phyloP scores from a whole-genome alignment of 2,797 vertebrate species.

The Phaenicophaeus curvirostris region DNA sequence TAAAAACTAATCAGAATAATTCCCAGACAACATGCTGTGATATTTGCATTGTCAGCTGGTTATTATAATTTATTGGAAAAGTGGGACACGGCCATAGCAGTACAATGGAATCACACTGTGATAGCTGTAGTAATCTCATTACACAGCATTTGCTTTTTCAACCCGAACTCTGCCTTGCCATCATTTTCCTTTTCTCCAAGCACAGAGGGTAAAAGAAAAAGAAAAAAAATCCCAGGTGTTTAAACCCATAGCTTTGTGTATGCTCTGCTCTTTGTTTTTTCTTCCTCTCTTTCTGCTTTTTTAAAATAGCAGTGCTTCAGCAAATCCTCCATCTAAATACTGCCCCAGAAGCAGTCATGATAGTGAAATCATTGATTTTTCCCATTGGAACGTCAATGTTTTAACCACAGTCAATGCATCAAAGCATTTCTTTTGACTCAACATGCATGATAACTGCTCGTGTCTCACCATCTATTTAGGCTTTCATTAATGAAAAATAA shows the following conservation, averaged over 20 bases:
- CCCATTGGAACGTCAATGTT: rapidly evolving
- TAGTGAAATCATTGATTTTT: neutral
- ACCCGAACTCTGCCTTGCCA: neutral
- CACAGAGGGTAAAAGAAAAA: neutral
- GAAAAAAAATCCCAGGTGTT: neutral
- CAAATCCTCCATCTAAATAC: neutral
- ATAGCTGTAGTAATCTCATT: neutral
- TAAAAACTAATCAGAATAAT: constrained; percentile 12
- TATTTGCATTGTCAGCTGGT: constrained; percentile 59
- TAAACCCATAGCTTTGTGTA: neutral
- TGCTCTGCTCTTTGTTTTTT: neutral
- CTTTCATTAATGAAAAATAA: neutral
- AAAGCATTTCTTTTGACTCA: neutral
- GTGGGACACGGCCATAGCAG: neutral
- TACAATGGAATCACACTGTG: neutral
- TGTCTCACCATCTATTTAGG: neutral
- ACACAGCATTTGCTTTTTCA: constrained; percentile 15
- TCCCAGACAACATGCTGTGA: neutral
- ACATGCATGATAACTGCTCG: neutral
- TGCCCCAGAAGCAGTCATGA: neutral
- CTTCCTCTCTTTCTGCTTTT: neutral
- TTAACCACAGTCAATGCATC: neutral
- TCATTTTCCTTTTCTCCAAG: neutral
- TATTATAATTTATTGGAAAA: constrained; percentile 40
- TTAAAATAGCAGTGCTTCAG: rapidly evolving